These are phyloP conservation scores for Zootermopsis nevadensis DNA, from an alignment of 2,888 invertebrate species.

Conservation along the genomic window DNA sequence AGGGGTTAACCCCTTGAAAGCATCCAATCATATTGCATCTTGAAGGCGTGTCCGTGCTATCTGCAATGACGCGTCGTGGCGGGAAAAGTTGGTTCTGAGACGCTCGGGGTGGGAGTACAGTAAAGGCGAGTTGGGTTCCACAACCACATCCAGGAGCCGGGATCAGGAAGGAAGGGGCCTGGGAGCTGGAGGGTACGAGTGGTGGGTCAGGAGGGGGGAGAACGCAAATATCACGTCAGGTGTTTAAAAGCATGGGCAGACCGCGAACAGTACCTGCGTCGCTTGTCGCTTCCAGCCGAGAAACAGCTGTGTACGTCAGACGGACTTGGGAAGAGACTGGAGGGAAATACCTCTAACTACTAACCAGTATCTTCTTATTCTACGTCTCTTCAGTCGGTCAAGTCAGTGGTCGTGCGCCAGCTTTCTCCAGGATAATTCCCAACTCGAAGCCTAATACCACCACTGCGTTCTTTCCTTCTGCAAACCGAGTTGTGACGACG, in stretches of 20 bases:
- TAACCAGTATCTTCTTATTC: conserved; percentile 11
- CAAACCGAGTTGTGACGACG: neutral
- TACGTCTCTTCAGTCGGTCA: conserved; percentile 1
- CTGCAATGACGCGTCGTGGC: neutral
- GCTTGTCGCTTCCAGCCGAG: conserved; percentile 40
- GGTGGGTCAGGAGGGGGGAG: conserved; percentile 45
- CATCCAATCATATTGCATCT: conserved; percentile 16
- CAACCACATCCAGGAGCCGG: conserved; percentile 21
- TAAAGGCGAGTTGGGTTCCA: neutral
- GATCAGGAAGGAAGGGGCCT: conserved; percentile 41
- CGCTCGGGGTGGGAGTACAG: neutral
- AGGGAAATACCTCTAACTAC: conserved; percentile 17
- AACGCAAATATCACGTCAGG: conserved; percentile 55
- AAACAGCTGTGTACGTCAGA: conserved; percentile 37
- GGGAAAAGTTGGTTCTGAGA: conserved; percentile 27
- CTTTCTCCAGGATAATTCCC: neutral
- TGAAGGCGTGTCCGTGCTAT: conserved; percentile 28
- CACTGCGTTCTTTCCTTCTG: too few relatives aligned
- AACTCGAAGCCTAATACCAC: neutral
- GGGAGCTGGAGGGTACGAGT: conserved; percentile 35
- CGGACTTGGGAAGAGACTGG: conserved; percentile 39
- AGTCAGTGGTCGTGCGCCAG: conserved; percentile 38
- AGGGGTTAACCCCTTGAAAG: conserved; percentile 30
- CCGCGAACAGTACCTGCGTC: conserved; percentile 40
- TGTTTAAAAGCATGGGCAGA: conserved; percentile 48